Conservation (phyloP, 2,797 vertebrate genomes). For the Benthosema pterotum region DNA sequence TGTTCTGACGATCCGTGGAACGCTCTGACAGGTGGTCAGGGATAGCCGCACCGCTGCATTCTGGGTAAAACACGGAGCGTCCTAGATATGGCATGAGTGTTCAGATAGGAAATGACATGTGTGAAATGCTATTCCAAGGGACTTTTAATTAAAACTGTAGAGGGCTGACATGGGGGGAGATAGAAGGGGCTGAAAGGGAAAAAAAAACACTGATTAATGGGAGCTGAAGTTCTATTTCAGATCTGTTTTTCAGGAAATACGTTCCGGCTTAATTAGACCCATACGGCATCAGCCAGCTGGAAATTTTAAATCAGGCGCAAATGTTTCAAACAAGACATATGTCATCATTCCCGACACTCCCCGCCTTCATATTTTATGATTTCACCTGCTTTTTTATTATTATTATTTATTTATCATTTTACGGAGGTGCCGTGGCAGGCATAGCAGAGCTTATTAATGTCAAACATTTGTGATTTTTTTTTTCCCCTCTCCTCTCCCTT, state of each 20-base stretch:
- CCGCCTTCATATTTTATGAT: constrained; percentile 65
- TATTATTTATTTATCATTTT: constrained; percentile 22
- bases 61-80: constrained; percentile 72
- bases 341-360: constrained; percentile 69
- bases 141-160: constrained; percentile 84
- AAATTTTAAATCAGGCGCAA: constrained; percentile 74
- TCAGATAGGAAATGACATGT: constrained; percentile 81
- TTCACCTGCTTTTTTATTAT: constrained; percentile 56
- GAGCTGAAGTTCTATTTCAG: constrained; percentile 78
- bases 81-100: constrained; percentile 72
- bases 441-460: constrained; percentile 12
- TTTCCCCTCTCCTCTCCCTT: neutral
- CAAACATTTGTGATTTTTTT: neutral
- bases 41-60: constrained; percentile 51
- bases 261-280: constrained; percentile 82
- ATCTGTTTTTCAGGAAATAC: constrained; percentile 80
- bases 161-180: constrained; percentile 66
- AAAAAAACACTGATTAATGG: constrained; percentile 79
- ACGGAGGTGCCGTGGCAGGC: constrained; percentile 27
- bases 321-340: constrained; percentile 75
- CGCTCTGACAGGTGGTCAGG: constrained; percentile 50
- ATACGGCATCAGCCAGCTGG: constrained; percentile 79
- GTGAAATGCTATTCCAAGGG: constrained; percentile 75
- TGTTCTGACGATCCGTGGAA: constrained; percentile 59
- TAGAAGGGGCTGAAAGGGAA: constrained; percentile 25